phyloP scores from a whole-genome alignment of 2,888 invertebrate genomes.

The Eupithecia tripunctaria region DNA sequence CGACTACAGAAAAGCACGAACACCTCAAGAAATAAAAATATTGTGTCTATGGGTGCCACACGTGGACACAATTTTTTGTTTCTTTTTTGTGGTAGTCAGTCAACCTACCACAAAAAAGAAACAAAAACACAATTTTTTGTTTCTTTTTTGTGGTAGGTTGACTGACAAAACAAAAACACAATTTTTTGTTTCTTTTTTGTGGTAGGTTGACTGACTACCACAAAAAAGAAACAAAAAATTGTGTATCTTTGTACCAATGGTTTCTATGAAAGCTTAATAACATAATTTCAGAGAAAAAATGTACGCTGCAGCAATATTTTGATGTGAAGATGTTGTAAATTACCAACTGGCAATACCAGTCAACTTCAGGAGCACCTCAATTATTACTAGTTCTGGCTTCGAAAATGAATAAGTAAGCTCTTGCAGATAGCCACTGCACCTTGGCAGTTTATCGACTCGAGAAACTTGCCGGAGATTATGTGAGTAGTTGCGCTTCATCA shows the following conservation, averaged over 20 bases:
- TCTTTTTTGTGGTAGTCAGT: no score
- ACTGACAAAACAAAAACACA: no score
- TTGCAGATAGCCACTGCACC: not conserved
- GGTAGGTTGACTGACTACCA: no score
- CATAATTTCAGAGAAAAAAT: not conserved
- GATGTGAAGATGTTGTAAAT: not conserved
- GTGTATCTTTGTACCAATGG: no score
- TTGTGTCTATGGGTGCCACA: not conserved
- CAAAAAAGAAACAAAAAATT: no score
- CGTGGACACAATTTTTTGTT: no score
- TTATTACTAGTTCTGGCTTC: not conserved
- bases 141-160: no score
- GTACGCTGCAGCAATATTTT: not conserved
- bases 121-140: no score
- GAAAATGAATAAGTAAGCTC: constrained; percentile 1
- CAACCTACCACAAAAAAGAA: no score
- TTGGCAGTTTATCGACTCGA: constrained; percentile 4
- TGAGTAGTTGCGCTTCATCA: constrained; percentile 6
- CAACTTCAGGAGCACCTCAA: not conserved
- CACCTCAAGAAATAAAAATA: not conserved
- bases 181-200: no score
- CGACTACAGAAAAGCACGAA: not conserved
- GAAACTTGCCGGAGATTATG: not conserved
- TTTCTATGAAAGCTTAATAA: not conserved
- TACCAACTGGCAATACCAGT: not conserved